Percentiles rank a stretch among this genome's conserved stretches.
These are phyloP conservation scores for Candoia aspera DNA, from an alignment of 2,113 vertebrate species.

Conservation along the genomic window DNA sequence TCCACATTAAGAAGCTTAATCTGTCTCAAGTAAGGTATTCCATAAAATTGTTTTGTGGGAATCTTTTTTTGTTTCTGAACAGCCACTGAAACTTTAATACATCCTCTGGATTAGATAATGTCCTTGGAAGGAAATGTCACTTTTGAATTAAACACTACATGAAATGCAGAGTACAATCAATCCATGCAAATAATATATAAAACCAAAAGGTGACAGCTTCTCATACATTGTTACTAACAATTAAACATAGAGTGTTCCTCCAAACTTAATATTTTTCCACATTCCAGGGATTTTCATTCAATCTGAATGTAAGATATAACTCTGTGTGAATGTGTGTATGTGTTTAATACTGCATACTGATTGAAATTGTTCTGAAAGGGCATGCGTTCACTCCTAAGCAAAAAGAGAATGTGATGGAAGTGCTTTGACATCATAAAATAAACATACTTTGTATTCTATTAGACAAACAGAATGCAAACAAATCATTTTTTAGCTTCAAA, in stretches of 20 bases:
- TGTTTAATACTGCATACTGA: background rate
- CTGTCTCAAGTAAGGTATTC: background rate
- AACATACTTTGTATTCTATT: background rate
- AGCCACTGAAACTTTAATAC: background rate
- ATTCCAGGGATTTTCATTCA: constrained; percentile 1
- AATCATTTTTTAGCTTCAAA: constrained; percentile 19
- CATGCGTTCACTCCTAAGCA: fast-evolving
- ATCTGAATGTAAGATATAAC: background rate
- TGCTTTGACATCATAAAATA: background rate
- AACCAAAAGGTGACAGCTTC: constrained; percentile 58
- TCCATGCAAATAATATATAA: background rate
- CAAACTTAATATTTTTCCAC: background rate
- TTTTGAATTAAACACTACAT: background rate
- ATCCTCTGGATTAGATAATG: background rate
- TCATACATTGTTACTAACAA: background rate
- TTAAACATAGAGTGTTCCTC: background rate
- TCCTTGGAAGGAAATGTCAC: background rate
- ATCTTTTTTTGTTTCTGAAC: background rate
- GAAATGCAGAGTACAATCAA: background rate
- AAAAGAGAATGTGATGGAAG: background rate
- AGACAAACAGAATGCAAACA: background rate
- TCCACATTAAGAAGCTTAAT: background rate
- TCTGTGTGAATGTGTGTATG: background rate
- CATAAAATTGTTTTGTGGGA: background rate
- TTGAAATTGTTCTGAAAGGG: background rate